Percentiles rank a stretch among this genome's conserved stretches.
phyloP scores from a whole-genome alignment of 1,140 invertebrate species.

The Lasioglossum baleicum region DNA sequence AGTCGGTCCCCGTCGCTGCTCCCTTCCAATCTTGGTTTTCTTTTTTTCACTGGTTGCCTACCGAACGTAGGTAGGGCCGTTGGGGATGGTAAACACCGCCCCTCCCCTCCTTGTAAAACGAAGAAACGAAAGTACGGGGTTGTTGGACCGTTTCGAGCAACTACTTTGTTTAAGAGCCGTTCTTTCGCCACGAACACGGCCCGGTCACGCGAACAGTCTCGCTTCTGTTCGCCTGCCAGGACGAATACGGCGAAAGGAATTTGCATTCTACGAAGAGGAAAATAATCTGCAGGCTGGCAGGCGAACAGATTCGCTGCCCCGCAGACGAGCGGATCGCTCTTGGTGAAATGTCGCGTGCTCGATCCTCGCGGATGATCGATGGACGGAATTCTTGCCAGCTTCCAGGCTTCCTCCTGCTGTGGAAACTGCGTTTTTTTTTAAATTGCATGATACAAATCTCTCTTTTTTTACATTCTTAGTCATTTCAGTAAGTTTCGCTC shows the following conservation, averaged over 20 bases:
- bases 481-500: too few species aligned
- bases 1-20: not conserved
- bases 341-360: not conserved
- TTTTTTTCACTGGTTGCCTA: not conserved
- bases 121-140: not conserved
- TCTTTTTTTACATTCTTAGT: too few species aligned
- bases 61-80: not conserved
- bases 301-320: not conserved
- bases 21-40: not conserved
- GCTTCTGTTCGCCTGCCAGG: not conserved
- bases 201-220: conserved; percentile 38
- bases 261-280: not conserved
- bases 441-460: too few species aligned
- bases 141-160: conserved; percentile 33
- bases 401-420: not conserved
- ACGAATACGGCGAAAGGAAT: not conserved
- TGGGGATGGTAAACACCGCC: conserved; percentile 24
- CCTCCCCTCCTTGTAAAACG: not conserved
- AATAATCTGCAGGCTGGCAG: not conserved
- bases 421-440: not conserved
- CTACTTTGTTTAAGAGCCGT: conserved; percentile 36
- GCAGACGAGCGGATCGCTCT: not conserved
- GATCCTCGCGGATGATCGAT: not conserved
- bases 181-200: conserved; percentile 23
- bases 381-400: not conserved